Conservation (phyloP, 2,113 vertebrate species). For the Nipponia nippon region DNA sequence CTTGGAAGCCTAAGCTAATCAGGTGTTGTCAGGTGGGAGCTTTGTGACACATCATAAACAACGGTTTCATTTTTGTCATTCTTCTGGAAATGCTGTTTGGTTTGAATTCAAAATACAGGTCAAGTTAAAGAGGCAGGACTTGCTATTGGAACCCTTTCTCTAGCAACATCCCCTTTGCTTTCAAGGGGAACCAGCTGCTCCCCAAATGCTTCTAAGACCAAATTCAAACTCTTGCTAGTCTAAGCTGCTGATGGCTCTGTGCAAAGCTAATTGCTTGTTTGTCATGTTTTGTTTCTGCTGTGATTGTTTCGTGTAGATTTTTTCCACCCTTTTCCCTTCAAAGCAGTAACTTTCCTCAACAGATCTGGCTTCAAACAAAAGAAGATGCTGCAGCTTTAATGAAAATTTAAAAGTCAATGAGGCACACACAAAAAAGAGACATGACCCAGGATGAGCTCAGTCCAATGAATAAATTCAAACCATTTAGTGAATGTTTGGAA, state of each 20-base stretch:
- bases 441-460: constrained; percentile 63
- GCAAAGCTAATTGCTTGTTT: background rate
- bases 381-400: constrained; percentile 51
- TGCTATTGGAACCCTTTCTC: background rate
- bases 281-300: background rate
- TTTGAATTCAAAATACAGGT: background rate
- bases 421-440: constrained; percentile 50
- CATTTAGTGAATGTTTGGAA: constrained; percentile 71
- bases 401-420: constrained; percentile 74
- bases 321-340: background rate
- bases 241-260: background rate
- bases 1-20: constrained; percentile 9
- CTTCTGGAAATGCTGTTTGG: background rate
- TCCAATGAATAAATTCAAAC: constrained; percentile 73
- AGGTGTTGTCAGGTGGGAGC: background rate
- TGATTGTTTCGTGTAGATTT: background rate
- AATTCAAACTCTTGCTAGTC: background rate
- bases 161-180: background rate
- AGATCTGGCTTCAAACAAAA: constrained; percentile 56
- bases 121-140: background rate
- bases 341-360: constrained; percentile 29
- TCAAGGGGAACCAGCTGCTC: background rate
- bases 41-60: background rate
- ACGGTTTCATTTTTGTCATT: background rate
- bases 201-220: background rate